Evolutionary conservation across 2,888 invertebrate species (phyloP), one percentile per base, ranked within the genome.

Genomic region (Cybosia mesomella): DNA sequence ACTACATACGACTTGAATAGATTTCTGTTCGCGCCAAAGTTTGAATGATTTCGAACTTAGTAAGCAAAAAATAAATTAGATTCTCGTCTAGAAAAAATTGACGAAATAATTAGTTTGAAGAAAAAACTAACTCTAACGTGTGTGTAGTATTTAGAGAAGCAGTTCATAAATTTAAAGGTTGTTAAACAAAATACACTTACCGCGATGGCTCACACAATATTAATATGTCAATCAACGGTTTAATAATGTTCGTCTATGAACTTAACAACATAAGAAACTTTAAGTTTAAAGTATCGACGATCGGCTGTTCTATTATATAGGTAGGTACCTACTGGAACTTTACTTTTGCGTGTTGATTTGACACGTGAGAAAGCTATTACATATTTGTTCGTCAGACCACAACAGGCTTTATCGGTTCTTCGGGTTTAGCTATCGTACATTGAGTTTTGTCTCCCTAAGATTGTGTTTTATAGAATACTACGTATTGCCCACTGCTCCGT

Each of bases 1-100:
- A 59, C 58, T 70, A 68, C 70, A 64, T 62, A 64, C 67, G 28
- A 60, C n/a, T 10, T 54, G 64, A 75, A 72, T 71, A 67, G 62
- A 34, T 65, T 65, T 71, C 62, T 58, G 61, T 53, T 68, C 57
- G 68, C 69, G 54, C 39, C 36, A 68, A 58, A 66, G 59, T 67
- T 71, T 43, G 67, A 34, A 21, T 22, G 65, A 69, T 63, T 43
- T 67, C 65, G 61, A 39, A 70, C 72, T 66, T 65, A 77, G 54
- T 58, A 49, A 59, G 79, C 85, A 92, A 92, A 92, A 93, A 93
- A 90, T 89, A 90, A 92, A 93, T 93, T 91, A 91, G 87, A 90
- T 92, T 90, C 81, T 78, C 71, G 73, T 71, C 74, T 76, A 80
- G 87, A 92, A 92, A 93, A 92, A 92, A 83, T 77, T 88, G 88